Conservation (phyloP, 2,113 vertebrate genomes). For the Aegotheles bennettii region DNA sequence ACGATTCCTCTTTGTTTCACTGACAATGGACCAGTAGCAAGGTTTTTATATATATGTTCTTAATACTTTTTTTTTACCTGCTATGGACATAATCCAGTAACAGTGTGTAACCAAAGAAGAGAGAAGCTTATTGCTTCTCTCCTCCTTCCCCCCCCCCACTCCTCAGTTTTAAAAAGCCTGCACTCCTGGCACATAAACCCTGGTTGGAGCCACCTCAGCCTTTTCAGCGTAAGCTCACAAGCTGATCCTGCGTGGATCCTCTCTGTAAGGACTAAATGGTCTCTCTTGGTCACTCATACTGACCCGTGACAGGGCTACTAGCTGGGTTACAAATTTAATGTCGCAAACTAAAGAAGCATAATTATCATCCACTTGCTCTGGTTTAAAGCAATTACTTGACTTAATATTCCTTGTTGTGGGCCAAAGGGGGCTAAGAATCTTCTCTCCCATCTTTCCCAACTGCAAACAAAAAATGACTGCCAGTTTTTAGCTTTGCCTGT, state of each 20-base stretch:
- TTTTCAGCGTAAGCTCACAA: not conserved
- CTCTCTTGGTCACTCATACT: not conserved
- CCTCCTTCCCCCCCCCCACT: not conserved
- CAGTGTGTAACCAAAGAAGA: not conserved
- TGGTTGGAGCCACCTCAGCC: not conserved
- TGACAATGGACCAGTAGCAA: not conserved
- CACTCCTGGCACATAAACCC: not conserved
- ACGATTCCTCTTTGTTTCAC: not conserved
- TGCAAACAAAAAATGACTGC: not conserved
- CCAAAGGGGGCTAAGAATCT: not conserved
- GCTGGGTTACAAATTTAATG: not conserved
- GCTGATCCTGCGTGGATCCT: not conserved
- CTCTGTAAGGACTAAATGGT: not conserved
- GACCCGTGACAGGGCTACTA: not conserved
- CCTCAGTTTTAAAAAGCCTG: not conserved
- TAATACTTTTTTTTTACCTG: not conserved
- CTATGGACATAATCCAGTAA: not conserved
- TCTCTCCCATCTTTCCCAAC: not conserved
- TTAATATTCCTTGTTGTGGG: not conserved
- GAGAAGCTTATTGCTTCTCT: not conserved
- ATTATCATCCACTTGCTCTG: not conserved
- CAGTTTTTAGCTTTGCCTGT: not conserved
- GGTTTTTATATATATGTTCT: too few relatives aligned
- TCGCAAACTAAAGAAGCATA: not conserved
- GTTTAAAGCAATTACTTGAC: not conserved